Base-by-base conservation (phyloP, 2,888 invertebrate species). In the Cyclophora albipunctata region DNA sequence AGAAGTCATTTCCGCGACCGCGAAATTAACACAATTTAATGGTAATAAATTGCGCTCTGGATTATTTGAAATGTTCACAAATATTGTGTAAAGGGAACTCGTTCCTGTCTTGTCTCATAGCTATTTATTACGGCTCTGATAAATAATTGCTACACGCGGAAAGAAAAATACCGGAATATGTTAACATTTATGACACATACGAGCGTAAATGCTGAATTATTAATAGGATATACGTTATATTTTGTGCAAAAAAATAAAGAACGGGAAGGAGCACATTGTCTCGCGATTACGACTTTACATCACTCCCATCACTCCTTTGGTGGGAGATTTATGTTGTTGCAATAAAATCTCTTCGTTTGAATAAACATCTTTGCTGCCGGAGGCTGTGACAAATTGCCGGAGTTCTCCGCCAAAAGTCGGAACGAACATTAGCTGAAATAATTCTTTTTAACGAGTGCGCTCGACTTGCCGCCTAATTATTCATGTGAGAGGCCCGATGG, bases 331-430 rank as follows among this genome's bases (percentile, higher is more conserved):
- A 85, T 84, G 80, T 81, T 75, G 75, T 82, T 81, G 81, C 83
- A 84, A 86, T 85, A 84, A 85, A 84, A 85, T 82, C 78, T 79
- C 78, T 75, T 81, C 79, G 79, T 85, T 84, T 84, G 86, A 85
- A 86, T 86, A 85, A 86, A 85, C 84, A 86, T 84, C 79, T 78
- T 75, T 65, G 63, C 63, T 58, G 69, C 62, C 64, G 71, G 71
- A 69, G 69, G 71, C 75, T 73, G 83, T 86, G 83, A 86, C 83
- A 86, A 86, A 87, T 85, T 76, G 78, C 81, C 67, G 53, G 65
- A 70, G 72, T 68, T 75, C 69, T 69, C 73, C 76, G 80, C 80
- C 81, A 79, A 78, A 77, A 79, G 75, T 75, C 75, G 75, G 75
- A 77, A 75, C 72, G 75, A 75, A 72, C 80, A 81, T 81, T 84